A percentile compares a stretch with the other conserved stretches of the same genome.
phyloP scores from a whole-genome alignment of 64 coral and sea anemone species.

The Montipora cactus region DNA sequence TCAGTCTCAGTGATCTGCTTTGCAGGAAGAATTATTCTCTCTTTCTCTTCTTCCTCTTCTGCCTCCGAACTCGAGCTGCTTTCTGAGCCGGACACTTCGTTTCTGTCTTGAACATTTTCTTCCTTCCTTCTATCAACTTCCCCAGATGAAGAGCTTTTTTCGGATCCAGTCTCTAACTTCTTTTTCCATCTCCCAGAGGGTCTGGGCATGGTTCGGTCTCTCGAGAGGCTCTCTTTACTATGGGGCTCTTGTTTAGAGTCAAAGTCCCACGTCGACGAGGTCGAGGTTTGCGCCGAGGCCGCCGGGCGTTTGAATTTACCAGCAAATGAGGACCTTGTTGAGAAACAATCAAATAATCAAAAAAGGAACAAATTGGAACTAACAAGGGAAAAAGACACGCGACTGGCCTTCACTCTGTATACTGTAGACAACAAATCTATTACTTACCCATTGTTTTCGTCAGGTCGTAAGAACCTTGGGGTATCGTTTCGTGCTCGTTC shows the following conservation, averaged over 20 bases:
- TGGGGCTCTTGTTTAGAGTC: slow-evolving; percentile 1
- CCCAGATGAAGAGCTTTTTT: background rate
- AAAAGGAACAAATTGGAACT: no score
- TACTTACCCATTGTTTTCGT: background rate
- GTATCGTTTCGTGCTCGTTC: background rate
- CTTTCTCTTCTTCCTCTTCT: slow-evolving; percentile 15
- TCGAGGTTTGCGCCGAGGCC: slow-evolving; percentile 9
- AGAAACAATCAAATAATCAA: background rate
- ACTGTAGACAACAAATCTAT: no score
- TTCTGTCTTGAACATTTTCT: background rate
- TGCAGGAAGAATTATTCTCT: slow-evolving; percentile 28
- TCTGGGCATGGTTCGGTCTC: background rate
- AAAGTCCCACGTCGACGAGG: slow-evolving; percentile 70
- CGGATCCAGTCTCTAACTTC: slow-evolving; percentile 41
- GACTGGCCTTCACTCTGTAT: no score
- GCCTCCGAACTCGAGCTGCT: slow-evolving; percentile 32
- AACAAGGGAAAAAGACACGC: no score
- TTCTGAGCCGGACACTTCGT: background rate
- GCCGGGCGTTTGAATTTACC: slow-evolving; percentile 30
- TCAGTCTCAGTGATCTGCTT: slow-evolving; percentile 68
- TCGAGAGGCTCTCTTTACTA: background rate
- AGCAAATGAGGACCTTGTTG: slow-evolving; percentile 1
- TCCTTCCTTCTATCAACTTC: background rate
- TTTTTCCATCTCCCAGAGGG: slow-evolving; percentile 84
- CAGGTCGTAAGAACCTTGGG: background rate